Evolutionary conservation across 2,797 vertebrate genomes (phyloP), one percentile per base, ranked within the genome.

Genomic region (Anguilla marmorata): DNA sequence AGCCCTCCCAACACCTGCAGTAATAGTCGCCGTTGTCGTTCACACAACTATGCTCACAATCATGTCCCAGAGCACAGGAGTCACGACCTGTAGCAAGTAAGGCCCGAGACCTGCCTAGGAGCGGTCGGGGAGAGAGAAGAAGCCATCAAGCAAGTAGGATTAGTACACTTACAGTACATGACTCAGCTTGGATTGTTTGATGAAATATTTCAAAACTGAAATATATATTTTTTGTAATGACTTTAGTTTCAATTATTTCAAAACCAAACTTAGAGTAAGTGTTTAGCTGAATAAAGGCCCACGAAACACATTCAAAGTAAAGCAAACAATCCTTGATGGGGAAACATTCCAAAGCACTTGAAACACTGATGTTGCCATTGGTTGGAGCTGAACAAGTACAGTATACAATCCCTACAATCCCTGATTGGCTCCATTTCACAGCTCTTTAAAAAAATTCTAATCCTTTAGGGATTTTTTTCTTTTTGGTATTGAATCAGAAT

Each of bases 41-140:
- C 86, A 95, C 87, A 0, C 95, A 96, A 79, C 94, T 11, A 80
- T 96, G 96, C 87, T 95, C 91, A 0, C 96, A 96, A 45, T 93
- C 88, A 0, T 96, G 95, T 86, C 91, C 91, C 0, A 92, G 89
- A 0, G 89, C 92, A 79, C 96, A 96, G 56, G 74, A 7, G 0
- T 80, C 45, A 83, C 41, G 69, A 85, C 56, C 86, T 87, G 37
- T n/a, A 87, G 74, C 66, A 76, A 76, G 86, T 21, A 86, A 16
- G 33, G 48, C 30, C 30, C 52, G 14, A 86, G 66, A 76, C 30
- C n/a, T n/a, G 56, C 54, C 45, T 76, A 19, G 21, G 12, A 19
- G 4, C 45, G 4, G 48, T 50, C 56, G 27, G 80, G 63, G 41
- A 54, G 66, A 9, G 24, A 79, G 27, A 12, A 45, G 74, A 41